A percentile compares a stretch with the other conserved stretches of the same genome.
Evolutionary conservation across 2,113 vertebrate species (phyloP).

Genomic region (Cavia porcellus): DNA sequence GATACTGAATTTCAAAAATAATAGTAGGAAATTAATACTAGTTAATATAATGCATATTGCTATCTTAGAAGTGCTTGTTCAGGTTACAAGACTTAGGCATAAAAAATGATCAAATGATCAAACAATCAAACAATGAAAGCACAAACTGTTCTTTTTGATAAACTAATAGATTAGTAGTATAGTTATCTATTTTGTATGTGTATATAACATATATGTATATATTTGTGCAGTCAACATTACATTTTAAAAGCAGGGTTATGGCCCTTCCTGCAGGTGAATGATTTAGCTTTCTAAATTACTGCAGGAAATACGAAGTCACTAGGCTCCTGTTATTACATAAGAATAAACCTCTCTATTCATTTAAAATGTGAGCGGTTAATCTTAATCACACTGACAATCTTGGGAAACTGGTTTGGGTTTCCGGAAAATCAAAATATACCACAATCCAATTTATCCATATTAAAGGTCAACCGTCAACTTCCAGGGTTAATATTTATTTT

Average conservation of each 20-base stretch:
- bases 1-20: no score
- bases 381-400: constrained; percentile 62
- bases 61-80: no score
- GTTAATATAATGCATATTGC: no score
- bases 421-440: constrained; percentile 72
- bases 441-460: constrained; percentile 74
- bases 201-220: no score
- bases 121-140: no score
- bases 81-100: no score
- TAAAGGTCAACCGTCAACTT: constrained; percentile 79
- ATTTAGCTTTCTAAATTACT: constrained; percentile 41
- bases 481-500: constrained; percentile 76
- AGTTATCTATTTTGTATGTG: no score
- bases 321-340: constrained; percentile 46
- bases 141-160: no score
- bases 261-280: constrained; percentile 13
- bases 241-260: not conserved
- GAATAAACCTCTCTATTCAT: constrained; percentile 67
- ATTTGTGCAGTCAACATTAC: not conserved
- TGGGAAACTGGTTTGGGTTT: constrained; percentile 80
- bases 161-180: no score
- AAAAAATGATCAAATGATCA: no score
- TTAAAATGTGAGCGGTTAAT: constrained; percentile 41
- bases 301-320: constrained; percentile 65
- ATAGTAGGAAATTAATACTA: no score